Conservation (phyloP, 2,888 invertebrate species). For the Hypena proboscidalis region DNA sequence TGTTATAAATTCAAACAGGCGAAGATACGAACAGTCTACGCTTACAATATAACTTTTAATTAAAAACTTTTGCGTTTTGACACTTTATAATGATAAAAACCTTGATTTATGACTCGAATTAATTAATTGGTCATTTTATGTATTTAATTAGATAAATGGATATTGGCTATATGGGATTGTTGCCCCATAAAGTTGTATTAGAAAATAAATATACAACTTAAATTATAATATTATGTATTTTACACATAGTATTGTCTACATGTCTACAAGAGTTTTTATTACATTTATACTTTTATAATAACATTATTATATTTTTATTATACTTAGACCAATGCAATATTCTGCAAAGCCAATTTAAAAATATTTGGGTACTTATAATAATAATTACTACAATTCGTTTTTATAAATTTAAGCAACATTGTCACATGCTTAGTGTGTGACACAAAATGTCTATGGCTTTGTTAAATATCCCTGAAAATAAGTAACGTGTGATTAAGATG, state of each 20-base stretch:
- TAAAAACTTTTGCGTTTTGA: background rate
- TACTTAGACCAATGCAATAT: slow-evolving; percentile 11
- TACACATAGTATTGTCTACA: slow-evolving; percentile 33
- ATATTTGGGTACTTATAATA: background rate
- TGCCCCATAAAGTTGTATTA: slow-evolving; percentile 45
- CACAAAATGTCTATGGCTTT: too few species aligned
- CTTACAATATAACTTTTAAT: background rate
- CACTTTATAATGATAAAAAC: background rate
- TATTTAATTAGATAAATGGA: slow-evolving; percentile 27
- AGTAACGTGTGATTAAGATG: too few species aligned
- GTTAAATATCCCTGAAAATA: too few species aligned
- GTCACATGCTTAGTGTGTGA: too few species aligned
- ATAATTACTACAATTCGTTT: background rate
- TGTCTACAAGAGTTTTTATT: slow-evolving; percentile 16
- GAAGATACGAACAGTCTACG: background rate
- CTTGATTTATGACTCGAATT: slow-evolving; percentile 32
- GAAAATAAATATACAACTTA: slow-evolving; percentile 42
- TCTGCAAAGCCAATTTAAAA: too few species aligned
- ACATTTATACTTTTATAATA: slow-evolving; percentile 13
- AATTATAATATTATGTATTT: slow-evolving; percentile 36
- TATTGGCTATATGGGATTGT: slow-evolving; percentile 38
- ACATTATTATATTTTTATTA: slow-evolving; percentile 7
- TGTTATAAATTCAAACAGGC: too few species aligned
- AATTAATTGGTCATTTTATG: slow-evolving; percentile 26
- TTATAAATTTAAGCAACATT: too few species aligned